A percentile compares a stretch with the other conserved stretches of the same genome.
phyloP scores from a whole-genome alignment of 2,113 vertebrate genomes.

The Halcyon malimbica region DNA sequence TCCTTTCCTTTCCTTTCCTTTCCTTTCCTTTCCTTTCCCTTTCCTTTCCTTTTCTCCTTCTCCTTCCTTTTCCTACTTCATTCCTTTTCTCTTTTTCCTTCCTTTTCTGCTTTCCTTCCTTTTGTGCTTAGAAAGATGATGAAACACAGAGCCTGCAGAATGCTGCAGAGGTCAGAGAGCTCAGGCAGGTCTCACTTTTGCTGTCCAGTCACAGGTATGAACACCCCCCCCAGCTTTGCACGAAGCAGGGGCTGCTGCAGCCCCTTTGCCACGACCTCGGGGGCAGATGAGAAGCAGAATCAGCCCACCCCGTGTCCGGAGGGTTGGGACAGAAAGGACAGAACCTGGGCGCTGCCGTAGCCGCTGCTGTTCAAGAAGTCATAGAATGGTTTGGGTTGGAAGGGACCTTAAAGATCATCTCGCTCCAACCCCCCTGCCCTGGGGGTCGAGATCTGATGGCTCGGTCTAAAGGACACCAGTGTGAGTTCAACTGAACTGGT shows the following conservation, averaged over 20 bases:
- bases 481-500: background rate
- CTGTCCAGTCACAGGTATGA: rapidly evolving
- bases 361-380: background rate
- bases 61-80: too few relatives aligned
- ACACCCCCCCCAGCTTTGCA: too few relatives aligned
- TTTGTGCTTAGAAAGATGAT: background rate
- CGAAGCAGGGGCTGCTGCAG: background rate
- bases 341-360: rapidly evolving
- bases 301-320: rapidly evolving
- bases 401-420: background rate
- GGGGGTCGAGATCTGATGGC: background rate
- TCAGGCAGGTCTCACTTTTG: background rate
- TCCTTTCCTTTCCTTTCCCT: too few relatives aligned
- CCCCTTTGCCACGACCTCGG: rapidly evolving
- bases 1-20: too few relatives aligned
- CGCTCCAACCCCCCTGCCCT: background rate
- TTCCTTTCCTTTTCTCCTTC: too few relatives aligned
- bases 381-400: background rate
- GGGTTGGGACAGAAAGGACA: background rate
- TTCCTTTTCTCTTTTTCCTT: too few relatives aligned
- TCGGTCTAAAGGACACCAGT: too few relatives aligned
- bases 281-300: background rate
- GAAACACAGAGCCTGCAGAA: background rate
- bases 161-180: background rate
- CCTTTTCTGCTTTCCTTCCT: too few relatives aligned